Evolutionary conservation across 1,140 invertebrate genomes (phyloP), one percentile per base, ranked within the genome.

Genomic region (Vollenhovia emeryi): DNA sequence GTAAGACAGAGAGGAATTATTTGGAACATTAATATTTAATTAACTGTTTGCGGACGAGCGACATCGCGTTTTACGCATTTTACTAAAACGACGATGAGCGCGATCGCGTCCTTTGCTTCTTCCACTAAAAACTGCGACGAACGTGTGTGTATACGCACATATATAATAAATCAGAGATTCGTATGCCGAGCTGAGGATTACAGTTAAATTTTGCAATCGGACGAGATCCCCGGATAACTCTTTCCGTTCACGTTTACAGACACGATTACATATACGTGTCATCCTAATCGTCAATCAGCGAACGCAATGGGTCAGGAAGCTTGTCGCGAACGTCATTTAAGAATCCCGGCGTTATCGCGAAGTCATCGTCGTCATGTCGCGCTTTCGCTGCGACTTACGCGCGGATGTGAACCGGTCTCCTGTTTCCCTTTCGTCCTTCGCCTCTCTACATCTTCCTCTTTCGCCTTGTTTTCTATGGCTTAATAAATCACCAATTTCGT

Each of bases 221-320:
- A 21, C 9, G 18, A 24, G 24, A 82, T 57, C 30, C n/a, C 1
- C 3, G 36, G 52, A 50, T 50, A 52, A 68, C 24, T 83, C 30
- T 64, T 43, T 55, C 43, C 66, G 66, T 27, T 82, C 66, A 73
- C 48, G 66, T 36, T 82, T 52, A 82, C 18, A 8, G 15, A 18
- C 33, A 11, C 9, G 33, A 82, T 71, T 59, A 71, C 11, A 71
- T 50, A 45, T 59, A 82, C 48, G 24, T 69, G 33, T 71, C 55
- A 71, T 71, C 8, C 69, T 79, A 60, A 86, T 69, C 76, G 48
- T 82, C 27, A 13, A 69, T 84, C 57, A 30, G 66, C 5, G 15
- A 76, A 84, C 24, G 79, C 62, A 43, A 71, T 40, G 15, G 80
- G 57, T 88, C 62, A 50, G 66, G 52, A 71, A 78, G 80, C 50